Conservation (phyloP, 2,113 vertebrate species). For the Phyllostomus hastatus region DNA sequence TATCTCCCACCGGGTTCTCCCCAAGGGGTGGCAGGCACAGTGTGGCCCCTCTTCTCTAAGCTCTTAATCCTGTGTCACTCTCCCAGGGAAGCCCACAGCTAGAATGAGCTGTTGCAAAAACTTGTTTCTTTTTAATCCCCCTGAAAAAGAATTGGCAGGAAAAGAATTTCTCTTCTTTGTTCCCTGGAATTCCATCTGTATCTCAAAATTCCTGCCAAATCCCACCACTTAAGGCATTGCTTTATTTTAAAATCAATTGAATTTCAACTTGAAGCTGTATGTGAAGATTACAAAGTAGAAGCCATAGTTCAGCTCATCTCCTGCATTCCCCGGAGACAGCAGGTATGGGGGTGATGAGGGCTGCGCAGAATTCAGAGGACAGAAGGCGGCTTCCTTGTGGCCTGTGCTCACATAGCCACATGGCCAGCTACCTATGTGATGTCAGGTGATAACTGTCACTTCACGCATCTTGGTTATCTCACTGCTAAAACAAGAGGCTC, state of each 20-base stretch:
- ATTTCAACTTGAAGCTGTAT: neutral
- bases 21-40: neutral
- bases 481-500: neutral
- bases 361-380: neutral
- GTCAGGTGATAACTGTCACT: neutral
- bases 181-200: neutral
- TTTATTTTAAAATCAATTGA: neutral
- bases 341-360: neutral
- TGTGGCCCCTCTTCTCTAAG: neutral
- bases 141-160: neutral
- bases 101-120: neutral
- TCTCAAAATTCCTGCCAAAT: neutral
- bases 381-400: neutral
- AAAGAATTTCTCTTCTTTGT: neutral
- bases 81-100: neutral
- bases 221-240: neutral
- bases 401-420: neutral
- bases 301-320: neutral
- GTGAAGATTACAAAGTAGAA: neutral
- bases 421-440: neutral
- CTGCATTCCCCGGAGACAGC: neutral
- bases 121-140: rapidly evolving
- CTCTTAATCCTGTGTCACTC: neutral
- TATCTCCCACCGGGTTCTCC: rapidly evolving
- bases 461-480: neutral